A percentile compares a stretch with the other conserved stretches of the same genome.
These are phyloP conservation scores for Beris chalybata DNA, from an alignment of 2,888 invertebrate species.

Conservation along the genomic window DNA sequence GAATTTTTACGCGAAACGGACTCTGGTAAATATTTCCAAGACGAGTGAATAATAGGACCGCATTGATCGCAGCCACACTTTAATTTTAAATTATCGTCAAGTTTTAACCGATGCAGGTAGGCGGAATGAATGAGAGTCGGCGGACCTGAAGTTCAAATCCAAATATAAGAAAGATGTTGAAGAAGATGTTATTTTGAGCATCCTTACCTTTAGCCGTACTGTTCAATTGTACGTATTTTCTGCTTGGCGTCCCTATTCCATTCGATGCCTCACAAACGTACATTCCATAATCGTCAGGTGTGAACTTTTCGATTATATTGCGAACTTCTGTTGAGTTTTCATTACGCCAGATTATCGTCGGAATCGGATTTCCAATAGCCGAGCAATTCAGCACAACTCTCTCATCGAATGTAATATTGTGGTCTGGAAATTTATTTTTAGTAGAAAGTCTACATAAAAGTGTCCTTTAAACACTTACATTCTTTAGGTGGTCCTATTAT, in stretches of 20 bases:
- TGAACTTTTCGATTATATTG: background rate
- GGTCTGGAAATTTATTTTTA: slow-evolving; percentile 37
- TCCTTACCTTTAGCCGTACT: slow-evolving; percentile 48
- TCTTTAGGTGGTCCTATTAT: background rate
- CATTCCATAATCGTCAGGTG: slow-evolving; percentile 4
- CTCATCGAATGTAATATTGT: slow-evolving; percentile 55
- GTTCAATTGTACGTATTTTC: slow-evolving; percentile 48
- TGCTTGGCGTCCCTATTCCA: background rate
- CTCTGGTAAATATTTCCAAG: slow-evolving; percentile 34
- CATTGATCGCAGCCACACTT: slow-evolving; percentile 39
- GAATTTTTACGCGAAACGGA: slow-evolving; percentile 9
- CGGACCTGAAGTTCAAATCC: slow-evolving; percentile 4
- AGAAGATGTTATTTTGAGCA: background rate
- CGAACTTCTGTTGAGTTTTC: background rate
- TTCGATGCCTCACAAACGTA: slow-evolving; percentile 15
- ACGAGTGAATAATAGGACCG: slow-evolving; percentile 28
- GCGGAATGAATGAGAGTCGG: slow-evolving; percentile 23
- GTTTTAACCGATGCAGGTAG: slow-evolving; percentile 3
- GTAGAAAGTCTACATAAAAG: background rate
- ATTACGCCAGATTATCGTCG: slow-evolving; percentile 46
- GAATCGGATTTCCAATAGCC: slow-evolving; percentile 57
- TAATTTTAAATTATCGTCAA: slow-evolving; percentile 32
- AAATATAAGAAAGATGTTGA: too few relatives aligned
- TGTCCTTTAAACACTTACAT: background rate
- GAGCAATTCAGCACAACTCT: slow-evolving; percentile 57